Percentiles rank a stretch among this genome's conserved stretches.
Conservation (phyloP, 2,797 vertebrate genomes). For the Monodelphis domestica region DNA sequence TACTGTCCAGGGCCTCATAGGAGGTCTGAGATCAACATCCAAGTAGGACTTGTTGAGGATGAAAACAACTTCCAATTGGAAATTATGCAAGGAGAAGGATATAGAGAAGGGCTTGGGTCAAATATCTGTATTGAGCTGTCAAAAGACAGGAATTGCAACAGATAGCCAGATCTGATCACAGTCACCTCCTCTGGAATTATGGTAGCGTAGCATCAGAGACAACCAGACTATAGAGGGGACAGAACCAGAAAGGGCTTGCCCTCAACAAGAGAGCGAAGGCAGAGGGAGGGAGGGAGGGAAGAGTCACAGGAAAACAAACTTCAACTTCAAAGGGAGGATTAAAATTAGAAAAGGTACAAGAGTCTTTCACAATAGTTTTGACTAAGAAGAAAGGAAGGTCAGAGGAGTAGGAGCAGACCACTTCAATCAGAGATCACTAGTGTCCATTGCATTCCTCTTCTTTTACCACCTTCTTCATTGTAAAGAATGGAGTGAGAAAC, state of each 20-base stretch:
- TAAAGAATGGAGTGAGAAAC: neutral
- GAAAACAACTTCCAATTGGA: neutral
- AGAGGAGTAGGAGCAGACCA: neutral
- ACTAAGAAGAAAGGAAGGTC: neutral
- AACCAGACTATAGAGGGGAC: neutral
- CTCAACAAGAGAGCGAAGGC: neutral
- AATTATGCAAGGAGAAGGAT: neutral
- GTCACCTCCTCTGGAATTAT: neutral
- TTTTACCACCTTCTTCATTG: neutral
- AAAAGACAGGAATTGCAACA: neutral
- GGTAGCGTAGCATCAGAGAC: neutral
- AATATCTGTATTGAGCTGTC: neutral
- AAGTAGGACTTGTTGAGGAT: neutral
- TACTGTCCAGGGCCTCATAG: neutral
- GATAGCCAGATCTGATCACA: neutral
- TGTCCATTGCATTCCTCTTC: neutral
- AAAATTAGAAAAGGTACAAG: neutral
- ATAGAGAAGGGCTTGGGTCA: neutral
- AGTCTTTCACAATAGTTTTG: neutral
- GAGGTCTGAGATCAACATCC: neutral
- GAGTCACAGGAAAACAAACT: neutral
- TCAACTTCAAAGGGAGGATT: neutral
- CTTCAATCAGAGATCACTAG: neutral
- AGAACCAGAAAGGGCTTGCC: neutral
- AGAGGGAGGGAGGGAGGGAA: neutral